These are phyloP conservation scores for Pantelozetes paolii DNA, from an alignment of 2,888 invertebrate genomes.

Conservation along the genomic window DNA sequence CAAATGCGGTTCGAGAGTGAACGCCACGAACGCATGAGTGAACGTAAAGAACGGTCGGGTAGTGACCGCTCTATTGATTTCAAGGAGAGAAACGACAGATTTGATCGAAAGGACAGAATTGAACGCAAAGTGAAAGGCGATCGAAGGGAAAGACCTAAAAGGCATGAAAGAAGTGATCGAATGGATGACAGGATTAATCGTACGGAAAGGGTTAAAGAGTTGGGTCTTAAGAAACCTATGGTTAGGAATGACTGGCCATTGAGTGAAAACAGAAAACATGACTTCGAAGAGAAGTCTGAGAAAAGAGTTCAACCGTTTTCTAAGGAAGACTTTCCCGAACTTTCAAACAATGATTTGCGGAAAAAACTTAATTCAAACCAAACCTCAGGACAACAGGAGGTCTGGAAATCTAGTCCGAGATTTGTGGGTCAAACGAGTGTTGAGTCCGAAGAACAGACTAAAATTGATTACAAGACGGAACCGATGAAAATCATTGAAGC, in stretches of 20 bases:
- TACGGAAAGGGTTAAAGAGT: constrained; percentile 1
- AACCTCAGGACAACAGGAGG: neutral
- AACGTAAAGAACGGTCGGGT: neutral
- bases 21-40: neutral
- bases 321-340: constrained; percentile 42
- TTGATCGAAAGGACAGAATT: neutral
- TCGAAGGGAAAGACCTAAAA: neutral
- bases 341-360: constrained; percentile 25
- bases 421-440: neutral
- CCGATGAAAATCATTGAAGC: constrained; percentile 36
- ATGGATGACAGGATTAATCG: constrained; percentile 12
- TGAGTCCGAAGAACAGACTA: neutral
- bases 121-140: constrained; percentile 3
- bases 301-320: constrained; percentile 33
- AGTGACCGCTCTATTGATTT: neutral
- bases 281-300: constrained; percentile 6
- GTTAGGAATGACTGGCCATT: neutral
- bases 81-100: neutral
- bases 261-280: constrained; percentile 16
- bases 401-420: constrained; percentile 28
- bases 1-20: constrained; percentile 27
- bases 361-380: constrained; percentile 20
- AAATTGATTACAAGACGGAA: constrained; percentile 13
- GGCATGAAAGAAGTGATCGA: neutral
- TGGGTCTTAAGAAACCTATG: neutral